Base-by-base conservation (phyloP, 2,113 vertebrate genomes). In the Clarias magur region DNA sequence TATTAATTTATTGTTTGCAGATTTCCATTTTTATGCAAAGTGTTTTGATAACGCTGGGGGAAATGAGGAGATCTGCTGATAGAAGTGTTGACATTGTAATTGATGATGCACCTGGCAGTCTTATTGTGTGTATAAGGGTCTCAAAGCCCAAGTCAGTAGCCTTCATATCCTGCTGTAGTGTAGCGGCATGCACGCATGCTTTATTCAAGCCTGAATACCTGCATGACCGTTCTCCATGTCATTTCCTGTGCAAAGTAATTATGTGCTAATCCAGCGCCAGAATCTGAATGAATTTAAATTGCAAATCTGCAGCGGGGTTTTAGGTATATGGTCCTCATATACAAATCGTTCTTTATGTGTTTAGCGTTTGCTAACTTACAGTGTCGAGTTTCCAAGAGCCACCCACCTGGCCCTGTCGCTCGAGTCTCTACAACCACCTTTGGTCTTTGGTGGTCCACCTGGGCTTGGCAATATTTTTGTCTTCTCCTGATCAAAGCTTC, bases 1-100 rank as follows among this genome's bases (percentile, higher is more conserved):
- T 75, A 62, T 75, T 85, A 38, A 62, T 85, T 85, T n/a, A 62
- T 73, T 73, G n/a, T 84, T 42, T 34, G 2, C 54, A 42, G 68
- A 76, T 38, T n/a, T 60, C n/a, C 34, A 75, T 85, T 75, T 85
- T 75, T n/a, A 60, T 85, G 83, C 56, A 62, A 21, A 62, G 70
- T 60, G 27, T 62, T 72, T 73, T 57, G 83, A 84, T 73, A 72
- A 70, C 17, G 16, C 70, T 30, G 54, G n/a, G 34, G 30, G 30
- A 75, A 60, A 48, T 84, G 67, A 84, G 56, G 21, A 60, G 83
- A 60, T 60, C 21, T 57, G n/a, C 54, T 42, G 76, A 68, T 59
- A 82, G 30, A 70, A 30, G 48, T 80, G 65, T 25, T 73, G 54
- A 76, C 68, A 62, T 16, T 60, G 56, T 62, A 34, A 83, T 73